Evolutionary conservation across 2,888 invertebrate genomes (phyloP), one percentile per base, ranked within the genome.

Genomic region (Drosophila kuntzei): DNA sequence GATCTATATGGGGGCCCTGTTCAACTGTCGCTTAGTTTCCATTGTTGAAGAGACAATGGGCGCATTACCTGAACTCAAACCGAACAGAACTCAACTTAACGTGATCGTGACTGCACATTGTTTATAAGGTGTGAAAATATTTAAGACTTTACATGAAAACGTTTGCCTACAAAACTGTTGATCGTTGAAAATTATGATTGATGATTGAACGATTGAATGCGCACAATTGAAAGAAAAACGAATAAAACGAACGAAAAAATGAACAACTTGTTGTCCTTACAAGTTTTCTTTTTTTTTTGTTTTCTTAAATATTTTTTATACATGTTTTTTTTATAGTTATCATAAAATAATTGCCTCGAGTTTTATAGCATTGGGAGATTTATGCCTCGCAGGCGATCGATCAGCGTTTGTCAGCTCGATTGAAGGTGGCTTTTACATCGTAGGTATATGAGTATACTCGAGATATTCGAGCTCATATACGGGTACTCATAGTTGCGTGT

Each of bases 111-210:
- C 90, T 87, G 87, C 81, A 71, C 79, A 82, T 88, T 89, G 79
- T 88, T 91, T 86, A 79, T 79, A 83, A 89, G 90, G 89, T 89
- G 89, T 89, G 89, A 89, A 89, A 89, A 90, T 90, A 89, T 89
- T 90, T 76, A 79, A 90, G 90, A 80, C 87, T 84, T 76, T 77
- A 81, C 89, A 80, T 90, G 80, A 82, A 89, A 86, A 86, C 79
- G 78, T 84, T 87, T 80, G 76, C 76, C 66, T 83, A 90, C 90
- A 91, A 90, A 90, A 81, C 83, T 87, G 89, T 90, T 91, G 90
- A 90, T 87, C 85, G 91, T 71, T 89, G 86, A 85, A 82, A 88
- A 87, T 86, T 89, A 87, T 90, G 90, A 90, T 90, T 91, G 91
- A 90, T 90, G 91, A 86, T 83, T 77, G 81, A 60, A 58, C 77